These are phyloP conservation scores for Mesocricetus auratus DNA, from an alignment of 2,113 vertebrate species.

Conservation along the genomic window DNA sequence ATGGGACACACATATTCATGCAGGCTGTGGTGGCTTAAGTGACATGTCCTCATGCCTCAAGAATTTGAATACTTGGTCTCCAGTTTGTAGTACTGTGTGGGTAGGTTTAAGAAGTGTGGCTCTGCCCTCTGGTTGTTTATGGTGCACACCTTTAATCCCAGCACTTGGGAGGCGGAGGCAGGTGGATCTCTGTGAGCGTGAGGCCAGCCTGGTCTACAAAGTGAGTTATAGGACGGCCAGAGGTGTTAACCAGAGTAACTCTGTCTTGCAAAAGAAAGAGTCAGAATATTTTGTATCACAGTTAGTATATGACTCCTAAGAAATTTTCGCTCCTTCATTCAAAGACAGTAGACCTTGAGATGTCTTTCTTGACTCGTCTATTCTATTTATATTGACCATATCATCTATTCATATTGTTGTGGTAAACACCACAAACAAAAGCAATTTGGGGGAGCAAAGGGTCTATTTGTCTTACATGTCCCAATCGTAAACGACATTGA, in stretches of 20 bases:
- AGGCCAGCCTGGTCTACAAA: not conserved
- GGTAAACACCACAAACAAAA: not conserved
- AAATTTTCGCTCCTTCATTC: not conserved
- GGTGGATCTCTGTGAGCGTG: not conserved
- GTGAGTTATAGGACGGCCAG: not conserved
- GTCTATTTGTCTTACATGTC: not conserved
- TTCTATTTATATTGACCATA: no score
- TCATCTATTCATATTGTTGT: not conserved
- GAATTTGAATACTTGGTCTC: not conserved
- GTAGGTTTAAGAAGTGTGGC: not conserved
- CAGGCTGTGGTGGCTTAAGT: not conserved
- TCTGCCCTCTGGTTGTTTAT: not conserved
- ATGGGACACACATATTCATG: not conserved
- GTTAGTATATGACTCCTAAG: not conserved
- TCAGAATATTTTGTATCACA: not conserved
- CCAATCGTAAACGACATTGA: not conserved
- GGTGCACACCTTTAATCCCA: not conserved
- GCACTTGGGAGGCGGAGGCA: not conserved
- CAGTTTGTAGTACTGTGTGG: not conserved
- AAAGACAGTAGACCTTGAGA: not conserved
- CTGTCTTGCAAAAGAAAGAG: not conserved
- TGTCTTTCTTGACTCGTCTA: not conserved
- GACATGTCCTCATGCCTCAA: not conserved
- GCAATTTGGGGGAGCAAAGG: not conserved
- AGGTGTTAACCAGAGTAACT: not conserved